Percentiles rank a stretch among this genome's conserved stretches.
phyloP scores from a whole-genome alignment of 1,140 invertebrate genomes.

The Euura saliciscinereae region DNA sequence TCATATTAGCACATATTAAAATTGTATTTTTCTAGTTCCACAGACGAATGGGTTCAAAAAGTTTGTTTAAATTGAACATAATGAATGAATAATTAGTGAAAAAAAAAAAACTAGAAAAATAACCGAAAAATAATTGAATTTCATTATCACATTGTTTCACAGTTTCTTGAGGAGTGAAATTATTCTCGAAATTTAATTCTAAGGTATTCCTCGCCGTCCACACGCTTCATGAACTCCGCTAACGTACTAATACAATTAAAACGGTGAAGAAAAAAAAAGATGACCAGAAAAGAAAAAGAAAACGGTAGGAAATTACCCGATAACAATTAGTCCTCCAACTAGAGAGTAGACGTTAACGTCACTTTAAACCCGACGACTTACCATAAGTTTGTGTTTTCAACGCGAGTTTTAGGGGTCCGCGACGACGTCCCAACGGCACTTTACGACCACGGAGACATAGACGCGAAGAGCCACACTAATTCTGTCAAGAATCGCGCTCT shows the following conservation, averaged over 20 bases:
- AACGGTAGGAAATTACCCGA: not conserved
- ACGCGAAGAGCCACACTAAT: not conserved
- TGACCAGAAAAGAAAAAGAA: too few species aligned
- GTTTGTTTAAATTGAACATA: too few species aligned
- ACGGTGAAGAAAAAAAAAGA: not conserved
- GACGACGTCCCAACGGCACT: not conserved
- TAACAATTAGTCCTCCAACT: not conserved
- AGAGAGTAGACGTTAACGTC: not conserved
- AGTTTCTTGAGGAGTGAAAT: not conserved
- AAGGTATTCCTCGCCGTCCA: not conserved
- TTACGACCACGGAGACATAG: not conserved
- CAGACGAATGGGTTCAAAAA: too few species aligned
- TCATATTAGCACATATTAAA: too few species aligned
- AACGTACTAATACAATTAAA: too few species aligned
- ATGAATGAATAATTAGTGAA: too few species aligned
- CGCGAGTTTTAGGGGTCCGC: not conserved
- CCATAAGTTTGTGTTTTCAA: constrained; percentile 3
- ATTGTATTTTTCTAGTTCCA: too few species aligned
- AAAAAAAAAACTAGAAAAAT: too few species aligned
- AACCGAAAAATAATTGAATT: too few species aligned
- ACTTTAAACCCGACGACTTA: not conserved
- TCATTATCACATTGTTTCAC: too few species aligned
- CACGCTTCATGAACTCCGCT: not conserved
- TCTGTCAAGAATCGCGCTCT: too few species aligned
- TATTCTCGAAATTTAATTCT: not conserved